These are phyloP conservation scores for Tychaedon coryphoeus DNA, from an alignment of 2,113 vertebrate genomes.

Conservation along the genomic window DNA sequence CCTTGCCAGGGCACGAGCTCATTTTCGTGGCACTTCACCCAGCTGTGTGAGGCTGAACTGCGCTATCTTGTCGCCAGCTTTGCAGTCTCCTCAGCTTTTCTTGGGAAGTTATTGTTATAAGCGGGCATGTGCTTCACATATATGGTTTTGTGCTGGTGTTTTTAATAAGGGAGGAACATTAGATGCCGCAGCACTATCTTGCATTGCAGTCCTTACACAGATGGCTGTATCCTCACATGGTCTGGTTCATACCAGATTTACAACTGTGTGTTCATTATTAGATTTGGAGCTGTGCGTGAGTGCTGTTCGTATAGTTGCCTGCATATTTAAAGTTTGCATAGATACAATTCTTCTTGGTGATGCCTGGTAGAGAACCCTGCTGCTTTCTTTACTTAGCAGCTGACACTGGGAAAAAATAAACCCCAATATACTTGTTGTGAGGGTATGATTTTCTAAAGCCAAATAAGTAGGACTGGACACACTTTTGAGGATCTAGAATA, in stretches of 20 bases:
- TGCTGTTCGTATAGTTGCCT: neutral
- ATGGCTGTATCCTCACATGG: neutral
- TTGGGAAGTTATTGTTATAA: constrained; percentile 15
- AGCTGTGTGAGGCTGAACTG: neutral
- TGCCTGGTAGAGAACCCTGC: neutral
- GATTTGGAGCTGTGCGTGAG: rapidly evolving
- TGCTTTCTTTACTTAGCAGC: neutral
- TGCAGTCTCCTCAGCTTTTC: neutral
- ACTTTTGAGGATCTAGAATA: neutral
- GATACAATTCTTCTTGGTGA: neutral
- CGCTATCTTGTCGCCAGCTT: neutral
- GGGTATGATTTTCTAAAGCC: neutral
- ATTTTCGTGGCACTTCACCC: neutral
- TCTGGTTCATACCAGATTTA: neutral
- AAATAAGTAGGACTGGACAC: neutral
- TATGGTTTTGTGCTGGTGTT: neutral
- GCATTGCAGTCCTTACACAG: neutral
- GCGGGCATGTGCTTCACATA: constrained; percentile 1
- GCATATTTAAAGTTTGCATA: neutral
- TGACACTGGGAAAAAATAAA: neutral
- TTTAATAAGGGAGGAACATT: neutral
- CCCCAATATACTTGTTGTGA: neutral
- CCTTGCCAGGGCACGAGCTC: neutral
- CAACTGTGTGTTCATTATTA: neutral
- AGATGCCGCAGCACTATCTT: neutral